Evolutionary conservation across 2,888 invertebrate genomes (phyloP).

Genomic region (Aphelenchoides bicaudatus): DNA sequence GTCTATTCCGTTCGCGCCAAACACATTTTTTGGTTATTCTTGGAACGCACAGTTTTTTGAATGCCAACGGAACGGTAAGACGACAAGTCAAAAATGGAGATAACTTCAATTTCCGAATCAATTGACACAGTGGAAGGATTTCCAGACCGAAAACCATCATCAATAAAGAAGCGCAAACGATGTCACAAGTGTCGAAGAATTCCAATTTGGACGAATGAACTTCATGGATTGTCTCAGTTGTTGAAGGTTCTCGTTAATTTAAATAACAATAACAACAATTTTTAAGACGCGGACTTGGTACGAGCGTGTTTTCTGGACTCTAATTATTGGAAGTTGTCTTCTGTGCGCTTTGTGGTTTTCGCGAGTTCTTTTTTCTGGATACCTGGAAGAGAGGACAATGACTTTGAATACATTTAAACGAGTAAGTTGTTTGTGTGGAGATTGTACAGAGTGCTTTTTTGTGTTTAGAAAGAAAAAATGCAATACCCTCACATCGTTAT

Average conservation of each 20-base stretch:
- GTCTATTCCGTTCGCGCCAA: too few relatives aligned
- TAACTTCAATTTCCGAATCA: too few relatives aligned
- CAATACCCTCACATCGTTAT: conserved; percentile 9
- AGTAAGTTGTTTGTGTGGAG: neutral
- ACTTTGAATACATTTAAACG: conserved; percentile 11
- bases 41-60: too few relatives aligned
- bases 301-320: conserved; percentile 5
- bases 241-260: conserved; percentile 6
- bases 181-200: neutral
- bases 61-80: too few relatives aligned
- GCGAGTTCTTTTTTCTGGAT: neutral
- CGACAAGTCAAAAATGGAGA: too few relatives aligned
- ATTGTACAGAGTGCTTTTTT: neutral
- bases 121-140: too few relatives aligned
- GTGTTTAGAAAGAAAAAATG: neutral
- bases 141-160: neutral
- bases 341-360: conserved; percentile 4
- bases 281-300: conserved; percentile 1
- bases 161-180: neutral
- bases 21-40: too few relatives aligned
- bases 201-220: conserved; percentile 11
- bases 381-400: neutral
- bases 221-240: conserved; percentile 15
- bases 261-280: too few relatives aligned
- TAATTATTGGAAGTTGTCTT: conserved; percentile 14